phyloP scores from a whole-genome alignment of 2,888 invertebrate genomes.

The Apodemia zela region DNA sequence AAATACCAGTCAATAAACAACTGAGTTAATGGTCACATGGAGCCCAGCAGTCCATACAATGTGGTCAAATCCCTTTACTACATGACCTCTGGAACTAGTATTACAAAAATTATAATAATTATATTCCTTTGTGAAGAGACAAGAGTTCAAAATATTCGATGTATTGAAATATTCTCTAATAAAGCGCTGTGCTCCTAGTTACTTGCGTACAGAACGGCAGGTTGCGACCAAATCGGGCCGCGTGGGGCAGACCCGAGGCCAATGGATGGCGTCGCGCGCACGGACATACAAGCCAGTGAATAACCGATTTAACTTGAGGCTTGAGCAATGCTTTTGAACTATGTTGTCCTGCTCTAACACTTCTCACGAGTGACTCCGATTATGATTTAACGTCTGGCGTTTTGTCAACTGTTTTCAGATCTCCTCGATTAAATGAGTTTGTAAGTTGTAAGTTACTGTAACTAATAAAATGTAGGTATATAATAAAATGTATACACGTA shows the following conservation, averaged over 20 bases:
- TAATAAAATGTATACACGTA: too few species aligned
- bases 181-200: slow-evolving; percentile 59
- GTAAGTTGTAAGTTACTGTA: too few species aligned
- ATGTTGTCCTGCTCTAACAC: neutral
- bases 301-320: too few species aligned
- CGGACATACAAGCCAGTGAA: too few species aligned
- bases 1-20: too few species aligned
- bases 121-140: neutral
- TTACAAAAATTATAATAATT: neutral
- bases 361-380: slow-evolving; percentile 1
- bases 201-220: slow-evolving; percentile 65
- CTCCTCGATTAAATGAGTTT: too few species aligned
- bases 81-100: neutral
- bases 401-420: too few species aligned
- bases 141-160: neutral
- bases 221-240: slow-evolving; percentile 50
- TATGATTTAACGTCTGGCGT: neutral
- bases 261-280: neutral
- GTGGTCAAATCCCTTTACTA: too few species aligned
- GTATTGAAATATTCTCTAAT: slow-evolving; percentile 36
- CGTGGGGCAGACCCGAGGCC: slow-evolving; percentile 32
- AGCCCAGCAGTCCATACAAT: too few species aligned
- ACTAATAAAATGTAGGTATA: too few species aligned
- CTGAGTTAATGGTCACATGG: too few species aligned
- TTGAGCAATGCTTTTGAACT: too few species aligned